These are phyloP conservation scores for Synanceia verrucosa DNA, from an alignment of 2,797 vertebrate genomes.

Conservation along the genomic window DNA sequence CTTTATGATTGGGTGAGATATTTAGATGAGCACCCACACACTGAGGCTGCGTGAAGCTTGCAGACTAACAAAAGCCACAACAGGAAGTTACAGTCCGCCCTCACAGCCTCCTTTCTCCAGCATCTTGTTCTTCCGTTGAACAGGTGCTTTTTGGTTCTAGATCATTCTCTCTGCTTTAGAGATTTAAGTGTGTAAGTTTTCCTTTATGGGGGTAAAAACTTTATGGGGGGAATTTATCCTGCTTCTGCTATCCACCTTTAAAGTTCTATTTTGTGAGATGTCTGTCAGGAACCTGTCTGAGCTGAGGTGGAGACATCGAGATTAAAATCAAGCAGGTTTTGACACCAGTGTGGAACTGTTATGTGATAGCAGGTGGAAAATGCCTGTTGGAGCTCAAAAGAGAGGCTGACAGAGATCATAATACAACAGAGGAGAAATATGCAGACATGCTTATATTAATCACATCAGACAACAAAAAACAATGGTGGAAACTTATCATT, in stretches of 20 bases:
- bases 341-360: background rate
- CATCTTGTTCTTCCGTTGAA: conserved; percentile 58
- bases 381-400: conserved; percentile 21
- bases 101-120: conserved; percentile 66
- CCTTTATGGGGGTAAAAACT: background rate
- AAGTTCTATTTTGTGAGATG: background rate
- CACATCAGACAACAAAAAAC: too few relatives aligned
- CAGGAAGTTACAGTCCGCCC: conserved; percentile 80
- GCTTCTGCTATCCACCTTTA: too few relatives aligned
- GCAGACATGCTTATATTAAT: background rate
- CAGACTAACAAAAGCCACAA: conserved; percentile 77
- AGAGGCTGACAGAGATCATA: background rate
- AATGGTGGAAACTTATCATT: conserved; percentile 13
- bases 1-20: conserved; percentile 33
- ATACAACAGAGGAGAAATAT: background rate
- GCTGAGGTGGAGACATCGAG: background rate
- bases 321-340: conserved; percentile 15
- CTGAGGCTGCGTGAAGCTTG: conserved; percentile 54
- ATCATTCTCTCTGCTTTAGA: conserved; percentile 60
- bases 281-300: background rate
- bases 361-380: conserved; percentile 41
- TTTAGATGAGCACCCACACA: conserved; percentile 49
- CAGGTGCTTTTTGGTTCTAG: conserved; percentile 76
- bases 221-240: background rate
- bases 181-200: conserved; percentile 7